Base-by-base conservation (phyloP, 2,888 invertebrate species). In the Chamaedrilus cognettii region DNA sequence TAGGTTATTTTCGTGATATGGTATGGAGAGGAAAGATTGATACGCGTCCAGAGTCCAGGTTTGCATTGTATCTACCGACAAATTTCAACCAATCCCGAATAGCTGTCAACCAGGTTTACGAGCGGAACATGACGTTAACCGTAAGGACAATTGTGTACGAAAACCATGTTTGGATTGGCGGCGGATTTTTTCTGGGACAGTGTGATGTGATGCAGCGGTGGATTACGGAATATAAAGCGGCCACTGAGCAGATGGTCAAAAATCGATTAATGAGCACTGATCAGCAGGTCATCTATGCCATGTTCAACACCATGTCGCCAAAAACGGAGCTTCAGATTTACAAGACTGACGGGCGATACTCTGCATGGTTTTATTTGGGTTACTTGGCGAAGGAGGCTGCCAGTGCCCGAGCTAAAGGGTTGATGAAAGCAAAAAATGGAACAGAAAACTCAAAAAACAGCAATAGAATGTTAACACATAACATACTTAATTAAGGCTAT, bases 1-100 rank as follows among this genome's bases (percentile, higher is more conserved):
- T 79, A 7, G 80, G 80, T 3, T 68, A 77, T n/a, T 80, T 78
- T 59, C 74, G 79, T 15, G n/a, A n/a, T n/a, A n/a, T n/a, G n/a
- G n/a, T n/a, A n/a, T n/a, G n/a, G n/a, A n/a, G n/a, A n/a, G n/a
- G n/a, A n/a, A n/a, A n/a, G n/a, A n/a, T n/a, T n/a, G n/a, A n/a
- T n/a, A n/a, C n/a, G n/a, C n/a, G n/a, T n/a, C n/a, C n/a, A n/a
- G n/a, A n/a, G n/a, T 19, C 42, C 42, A 15, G 11, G 19, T 42
- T 61, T 50, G 35, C 4, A n/a, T n/a, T 15, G n/a, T 26, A 50
- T 4, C 49, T 32, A 26, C n/a, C 59, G 32, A 5, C 2, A n/a
- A 5, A 59, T 32, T 59, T 59, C 34, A n/a, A 26, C 34, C 31
- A 1, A n/a, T n/a, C 31, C 34, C 34, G 32, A n/a, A 34, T 59